Evolutionary conservation across 2,888 invertebrate species (phyloP).

Genomic region (Gasteruption jaculator): DNA sequence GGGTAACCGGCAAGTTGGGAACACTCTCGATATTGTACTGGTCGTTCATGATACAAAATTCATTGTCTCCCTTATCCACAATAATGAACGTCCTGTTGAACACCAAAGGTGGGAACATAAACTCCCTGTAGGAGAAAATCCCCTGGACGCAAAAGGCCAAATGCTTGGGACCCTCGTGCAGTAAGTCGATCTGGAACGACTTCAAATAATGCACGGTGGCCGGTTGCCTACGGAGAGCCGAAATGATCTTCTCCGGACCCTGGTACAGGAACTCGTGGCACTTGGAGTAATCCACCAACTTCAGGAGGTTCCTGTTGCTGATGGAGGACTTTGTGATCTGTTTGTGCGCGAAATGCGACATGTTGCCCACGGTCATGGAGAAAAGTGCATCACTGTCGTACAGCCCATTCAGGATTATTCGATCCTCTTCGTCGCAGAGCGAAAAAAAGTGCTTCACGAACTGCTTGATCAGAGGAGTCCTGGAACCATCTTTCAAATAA

Average conservation of each 20-base stretch:
- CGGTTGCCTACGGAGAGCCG: constrained; percentile 37
- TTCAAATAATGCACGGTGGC: constrained; percentile 40
- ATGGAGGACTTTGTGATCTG: constrained; percentile 39
- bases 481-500: constrained; percentile 35
- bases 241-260: constrained; percentile 45
- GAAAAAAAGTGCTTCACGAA: constrained; percentile 44
- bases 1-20: constrained; percentile 23
- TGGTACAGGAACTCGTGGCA: constrained; percentile 43
- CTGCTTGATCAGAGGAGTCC: constrained; percentile 38
- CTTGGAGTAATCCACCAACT: constrained; percentile 47
- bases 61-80: constrained; percentile 40
- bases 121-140: constrained; percentile 38
- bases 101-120: constrained; percentile 32
- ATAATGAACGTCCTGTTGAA: constrained; percentile 44
- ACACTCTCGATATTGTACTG: constrained; percentile 43
- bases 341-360: constrained; percentile 37
- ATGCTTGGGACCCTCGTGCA: constrained; percentile 32
- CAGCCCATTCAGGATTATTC: constrained; percentile 40
- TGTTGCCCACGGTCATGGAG: constrained; percentile 42
- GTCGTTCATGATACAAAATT: constrained; percentile 46
- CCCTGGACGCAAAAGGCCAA: constrained; percentile 42
- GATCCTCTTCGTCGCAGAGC: constrained; percentile 44
- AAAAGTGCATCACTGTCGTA: constrained; percentile 44
- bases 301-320: constrained; percentile 43
- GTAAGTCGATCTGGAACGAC: constrained; percentile 38